These are phyloP conservation scores for Amiota minor DNA, from an alignment of 2,888 invertebrate genomes.

Conservation along the genomic window DNA sequence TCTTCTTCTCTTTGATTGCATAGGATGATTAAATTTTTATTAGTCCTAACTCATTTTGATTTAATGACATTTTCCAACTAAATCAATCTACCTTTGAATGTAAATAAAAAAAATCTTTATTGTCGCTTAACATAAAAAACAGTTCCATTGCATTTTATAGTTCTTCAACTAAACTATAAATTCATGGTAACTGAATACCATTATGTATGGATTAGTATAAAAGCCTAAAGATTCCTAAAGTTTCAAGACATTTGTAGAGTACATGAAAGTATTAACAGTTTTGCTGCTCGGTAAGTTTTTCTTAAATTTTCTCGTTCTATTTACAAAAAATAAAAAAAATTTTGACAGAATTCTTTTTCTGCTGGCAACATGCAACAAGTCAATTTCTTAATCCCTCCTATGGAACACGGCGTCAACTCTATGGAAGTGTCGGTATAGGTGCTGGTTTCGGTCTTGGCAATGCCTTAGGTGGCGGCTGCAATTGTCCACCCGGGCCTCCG, in stretches of 20 bases:
- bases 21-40: not conserved
- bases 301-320: not conserved
- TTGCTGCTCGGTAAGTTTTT: slow-evolving; percentile 1
- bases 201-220: not conserved
- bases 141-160: not conserved
- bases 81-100: not conserved
- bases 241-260: not conserved
- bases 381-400: slow-evolving; percentile 7
- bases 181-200: not conserved
- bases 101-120: not conserved
- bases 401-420: slow-evolving; percentile 12
- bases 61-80: too few relatives aligned
- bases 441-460: not conserved
- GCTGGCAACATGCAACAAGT: not conserved
- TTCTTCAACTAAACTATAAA: too few relatives aligned
- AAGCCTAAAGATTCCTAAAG: not conserved
- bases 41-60: not conserved
- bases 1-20: not conserved
- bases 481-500: slow-evolving; percentile 34
- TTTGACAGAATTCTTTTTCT: not conserved
- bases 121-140: not conserved
- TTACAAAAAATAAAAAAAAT: not conserved
- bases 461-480: slow-evolving; percentile 14
- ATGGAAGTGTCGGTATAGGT: not conserved
- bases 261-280: slow-evolving; percentile 12